phyloP scores from a whole-genome alignment of 2,797 vertebrate species.

The Coccyzus lansbergi region DNA sequence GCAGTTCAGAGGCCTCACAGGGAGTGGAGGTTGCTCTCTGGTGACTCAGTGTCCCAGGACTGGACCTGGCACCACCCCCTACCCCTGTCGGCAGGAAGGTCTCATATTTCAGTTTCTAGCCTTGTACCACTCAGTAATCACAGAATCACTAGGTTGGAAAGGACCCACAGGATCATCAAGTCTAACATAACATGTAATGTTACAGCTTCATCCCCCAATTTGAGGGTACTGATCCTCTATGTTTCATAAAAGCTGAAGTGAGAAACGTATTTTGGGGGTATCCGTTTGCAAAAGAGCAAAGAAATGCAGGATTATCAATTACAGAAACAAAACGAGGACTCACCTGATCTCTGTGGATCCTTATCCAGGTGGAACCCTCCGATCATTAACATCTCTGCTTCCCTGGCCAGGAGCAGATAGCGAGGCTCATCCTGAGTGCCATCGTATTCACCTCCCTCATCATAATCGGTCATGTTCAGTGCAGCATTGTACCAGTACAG shows the following conservation, averaged over 20 bases:
- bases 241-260: neutral
- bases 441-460: slow-evolving; percentile 94
- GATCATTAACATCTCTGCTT: slow-evolving; percentile 88
- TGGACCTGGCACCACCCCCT: neutral
- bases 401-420: slow-evolving; percentile 88
- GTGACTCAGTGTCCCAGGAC: neutral
- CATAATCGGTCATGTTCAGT: slow-evolving; percentile 90
- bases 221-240: neutral
- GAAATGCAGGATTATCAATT: neutral
- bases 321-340: neutral
- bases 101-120: neutral
- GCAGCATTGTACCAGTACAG: slow-evolving; percentile 87
- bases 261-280: neutral
- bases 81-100: neutral
- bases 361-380: slow-evolving; percentile 83
- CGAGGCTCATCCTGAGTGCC: slow-evolving; percentile 92
- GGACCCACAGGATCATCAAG: no score
- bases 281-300: neutral
- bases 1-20: neutral
- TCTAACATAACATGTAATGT: no score
- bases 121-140: neutral
- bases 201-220: neutral
- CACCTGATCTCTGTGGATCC: slow-evolving; percentile 91
- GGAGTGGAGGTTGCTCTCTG: neutral
- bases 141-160: no score